Evolutionary conservation across 2,888 invertebrate species (phyloP), one percentile per base, ranked within the genome.

Genomic region (Bombylius discolor): DNA sequence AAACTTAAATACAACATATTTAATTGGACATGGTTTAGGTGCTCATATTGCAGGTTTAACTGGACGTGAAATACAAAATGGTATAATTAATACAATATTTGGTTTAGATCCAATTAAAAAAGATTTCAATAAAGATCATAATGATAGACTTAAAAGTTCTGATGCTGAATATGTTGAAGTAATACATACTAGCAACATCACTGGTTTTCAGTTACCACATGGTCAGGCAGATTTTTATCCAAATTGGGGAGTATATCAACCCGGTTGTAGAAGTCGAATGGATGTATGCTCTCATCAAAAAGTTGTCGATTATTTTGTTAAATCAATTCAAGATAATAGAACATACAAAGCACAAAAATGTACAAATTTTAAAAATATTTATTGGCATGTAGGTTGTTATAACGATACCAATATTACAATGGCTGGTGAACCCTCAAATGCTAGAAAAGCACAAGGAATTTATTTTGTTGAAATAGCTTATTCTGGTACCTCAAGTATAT

Each of bases 81-180:
- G 71, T 11, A 65, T 67, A 3, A 59, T 71, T 45, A 62, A 66
- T 13, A 63, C 69, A 1, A 70, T 71, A 44, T 66, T 68, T 53
- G 84, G 83, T 4, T 60, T 81, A 60, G 87, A 88, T 72, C 87
- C 88, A 0, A 62, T 62, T 5, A 58, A 61, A 23, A 66, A 64
- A 50, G 11, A 11, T 42, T 42, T 42, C 11, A 4, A 11, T 11
- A 64, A 69, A 1, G 71, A 70, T 0, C 69, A 71, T 1, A 74
- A 74, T 51, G 73, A 77, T 53, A 73, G 78, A 52, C 71, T 88
- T 50, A 84, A 84, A 61, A 71, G 71, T 39, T 77, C 74, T 5
- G 87, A 88, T 67, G 87, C 87, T 0, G 70, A 76, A 33, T 88
- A 86, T 64, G 88, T 84, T 42, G 87, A 88, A 66, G 79, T 87